phyloP scores from a whole-genome alignment of 2,113 vertebrate genomes.

The Oncorhynchus nerka region DNA sequence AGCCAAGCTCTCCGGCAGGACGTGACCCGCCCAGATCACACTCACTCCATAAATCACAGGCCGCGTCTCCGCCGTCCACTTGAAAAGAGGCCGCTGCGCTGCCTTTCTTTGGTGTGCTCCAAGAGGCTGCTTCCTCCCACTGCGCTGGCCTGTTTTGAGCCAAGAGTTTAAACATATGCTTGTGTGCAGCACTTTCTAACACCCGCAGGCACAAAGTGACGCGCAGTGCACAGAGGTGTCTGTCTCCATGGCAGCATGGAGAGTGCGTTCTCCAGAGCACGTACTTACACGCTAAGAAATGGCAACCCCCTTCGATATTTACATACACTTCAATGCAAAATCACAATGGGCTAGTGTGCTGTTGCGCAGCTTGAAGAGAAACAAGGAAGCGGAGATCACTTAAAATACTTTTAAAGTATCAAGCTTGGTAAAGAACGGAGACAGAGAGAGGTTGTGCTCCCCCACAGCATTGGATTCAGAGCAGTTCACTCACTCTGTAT shows the following conservation, averaged over 20 bases:
- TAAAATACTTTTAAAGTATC: not conserved
- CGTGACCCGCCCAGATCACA: slow-evolving; percentile 47
- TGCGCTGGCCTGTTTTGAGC: slow-evolving; percentile 28
- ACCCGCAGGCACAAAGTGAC: slow-evolving; percentile 50
- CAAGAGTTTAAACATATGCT: slow-evolving; percentile 55
- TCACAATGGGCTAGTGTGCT: slow-evolving; percentile 19
- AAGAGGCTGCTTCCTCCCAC: slow-evolving; percentile 53
- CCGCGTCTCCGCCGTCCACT: slow-evolving; percentile 32
- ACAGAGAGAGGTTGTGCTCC: not conserved
- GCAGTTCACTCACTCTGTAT: not conserved
- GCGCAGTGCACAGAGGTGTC: slow-evolving; percentile 50
- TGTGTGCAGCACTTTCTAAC: slow-evolving; percentile 55
- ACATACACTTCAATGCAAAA: slow-evolving; percentile 32
- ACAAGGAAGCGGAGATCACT: not conserved
- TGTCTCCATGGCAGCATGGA: slow-evolving; percentile 61
- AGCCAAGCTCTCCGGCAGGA: slow-evolving; percentile 45
- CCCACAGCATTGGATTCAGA: not conserved
- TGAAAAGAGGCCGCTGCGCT: slow-evolving; percentile 41
- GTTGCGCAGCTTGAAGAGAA: not conserved
- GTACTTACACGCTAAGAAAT: slow-evolving; percentile 28
- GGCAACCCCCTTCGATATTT: slow-evolving; percentile 40
- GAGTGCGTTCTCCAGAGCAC: slow-evolving; percentile 32
- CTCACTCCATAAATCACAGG: slow-evolving; percentile 64
- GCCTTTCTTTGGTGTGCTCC: slow-evolving; percentile 42
- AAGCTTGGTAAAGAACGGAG: not conserved